Base-by-base conservation (phyloP, 1,140 invertebrate genomes). In the Neodiprion virginianus region DNA sequence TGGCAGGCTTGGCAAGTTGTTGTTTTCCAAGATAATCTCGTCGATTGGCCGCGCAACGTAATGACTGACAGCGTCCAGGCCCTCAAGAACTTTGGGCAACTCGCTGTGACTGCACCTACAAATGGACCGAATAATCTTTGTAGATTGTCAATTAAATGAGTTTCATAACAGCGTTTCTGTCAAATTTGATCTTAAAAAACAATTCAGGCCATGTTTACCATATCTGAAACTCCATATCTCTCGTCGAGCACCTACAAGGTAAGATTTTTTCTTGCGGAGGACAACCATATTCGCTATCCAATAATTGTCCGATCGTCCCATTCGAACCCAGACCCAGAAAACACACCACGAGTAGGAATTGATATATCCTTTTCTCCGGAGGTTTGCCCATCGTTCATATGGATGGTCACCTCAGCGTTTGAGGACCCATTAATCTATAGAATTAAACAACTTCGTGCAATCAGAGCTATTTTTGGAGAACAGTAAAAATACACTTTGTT, bases 21-120 rank as follows among this genome's bases (percentile, higher is more conserved):
- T 96, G 79, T 95, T 96, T 87, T 96, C 95, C 75, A 96, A 89
- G 68, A 96, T 96, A 66, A 96, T 81, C 82, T 96, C 95, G 82
- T 96, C 95, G 73, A 96, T 93, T 10, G 94, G 92, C 65, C 90
- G 91, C 70, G 89, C 91, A 23, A 95, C 86, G 71, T 92, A 90
- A 67, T 93, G 90, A 71, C 93, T 93, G 40, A 95, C 90, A 11
- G 92, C 89, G 76, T 94, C 92, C 10, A 96, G 83, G 9, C 94
- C 94, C 79, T 93, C 93, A 71, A 93, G 84, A 4, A 96, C 94
- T 81, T 92, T 92, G 1, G 92, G 91, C 72, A 96, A 87, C 79
- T 96, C 95, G 88, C 94, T 95, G 85, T 96, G 95, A 61, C 95
- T 95, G 83, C 95, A 96, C 95, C 95, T 96, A 61, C 11, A 17